Base-by-base conservation (phyloP, 2,797 vertebrate species). In the Astyanax mexicanus region DNA sequence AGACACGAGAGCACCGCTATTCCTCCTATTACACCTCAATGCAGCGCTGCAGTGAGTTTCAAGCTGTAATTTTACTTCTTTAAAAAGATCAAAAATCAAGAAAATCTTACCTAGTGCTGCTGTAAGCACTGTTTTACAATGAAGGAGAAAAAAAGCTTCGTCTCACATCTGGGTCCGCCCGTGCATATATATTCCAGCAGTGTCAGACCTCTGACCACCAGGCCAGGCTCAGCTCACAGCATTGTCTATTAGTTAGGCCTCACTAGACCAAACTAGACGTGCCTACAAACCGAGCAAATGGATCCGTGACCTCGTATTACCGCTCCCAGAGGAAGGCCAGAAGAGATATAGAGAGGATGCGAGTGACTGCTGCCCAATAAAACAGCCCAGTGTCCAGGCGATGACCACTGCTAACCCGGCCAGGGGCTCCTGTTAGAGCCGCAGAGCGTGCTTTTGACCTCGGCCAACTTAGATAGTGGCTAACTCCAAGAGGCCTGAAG, bases 261-360 rank as follows among this genome's bases (percentile, higher is more conserved):
- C 42, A 17, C 21, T 13, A 4, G 23, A 47, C n/a, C n/a, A n/a
- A n/a, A n/a, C n/a, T n/a, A n/a, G 12, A 66, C 74, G 49, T 55
- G 38, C 23, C 15, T 0, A 45, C 69, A 77, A 74, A 65, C 82
- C 80, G 75, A 76, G 3, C 15, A 54, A 32, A 69, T 86, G 40
- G 85, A 83, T 83, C 82, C 85, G 72, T 52, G 25, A 74, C 80
- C 81, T 75, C 76, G 52, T 83, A n/a, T 29, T 21, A 52, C 25
- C 78, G 27, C 42, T 71, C 80, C 78, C 81, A 72, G 78, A 83
- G 82, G 69, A n/a, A 32, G 58, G 72, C 77, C 19, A 29, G 64
- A 67, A 29, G 64, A 66, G 54, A 67, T 45, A 77, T 45, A 77
- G 25, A 61, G 51, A 64, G 61, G 76, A 29, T 27, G 42, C 69